Percentiles rank a stretch among this genome's conserved stretches.
phyloP scores from a whole-genome alignment of 30 jellyfish, hydroid and myxozoan genomes.

The Chrysaora quinquecirrha region DNA sequence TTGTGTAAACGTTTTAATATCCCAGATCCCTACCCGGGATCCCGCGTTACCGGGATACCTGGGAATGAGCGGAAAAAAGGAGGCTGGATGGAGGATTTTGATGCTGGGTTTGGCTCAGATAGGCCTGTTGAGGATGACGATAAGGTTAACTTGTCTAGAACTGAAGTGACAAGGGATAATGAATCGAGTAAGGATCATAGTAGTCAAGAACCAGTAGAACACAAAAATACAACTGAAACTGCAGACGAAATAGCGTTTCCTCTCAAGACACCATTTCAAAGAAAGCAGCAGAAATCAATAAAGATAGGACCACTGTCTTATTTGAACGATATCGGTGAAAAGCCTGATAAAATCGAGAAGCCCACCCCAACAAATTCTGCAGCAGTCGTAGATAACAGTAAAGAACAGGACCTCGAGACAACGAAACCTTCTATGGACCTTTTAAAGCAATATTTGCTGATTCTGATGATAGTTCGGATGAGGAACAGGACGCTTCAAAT shows the following conservation, averaged over 20 bases:
- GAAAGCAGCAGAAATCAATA: no score
- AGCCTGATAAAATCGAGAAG: background rate
- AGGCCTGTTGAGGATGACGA: no score
- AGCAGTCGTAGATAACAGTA: background rate
- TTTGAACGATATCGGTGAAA: slow-evolving; percentile 43
- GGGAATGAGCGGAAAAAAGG: slow-evolving; percentile 37
- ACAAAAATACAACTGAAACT: no score
- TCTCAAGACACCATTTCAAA: no score
- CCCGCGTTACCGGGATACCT: slow-evolving; percentile 72
- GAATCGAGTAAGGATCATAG: no score
- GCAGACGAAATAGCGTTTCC: no score
- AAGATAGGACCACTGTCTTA: slow-evolving; percentile 88
- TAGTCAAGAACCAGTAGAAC: no score
- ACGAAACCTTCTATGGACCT: slow-evolving; percentile 82
- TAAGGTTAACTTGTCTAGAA: no score
- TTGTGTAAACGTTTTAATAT: slow-evolving; percentile 88
- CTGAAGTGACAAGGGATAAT: no score
- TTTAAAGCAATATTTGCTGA: slow-evolving; percentile 94
- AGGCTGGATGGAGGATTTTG: slow-evolving; percentile 28
- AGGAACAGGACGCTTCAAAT: slow-evolving; percentile 3
- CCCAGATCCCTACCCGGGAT: slow-evolving; percentile 80
- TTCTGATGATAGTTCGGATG: slow-evolving; percentile 45
- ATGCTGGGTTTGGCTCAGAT: no score
- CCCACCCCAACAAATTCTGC: background rate
- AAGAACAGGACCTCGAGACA: no score